Evolutionary conservation across 2,797 vertebrate species (phyloP), one percentile per base, ranked within the genome.

Genomic region (Sebastes diaconus): DNA sequence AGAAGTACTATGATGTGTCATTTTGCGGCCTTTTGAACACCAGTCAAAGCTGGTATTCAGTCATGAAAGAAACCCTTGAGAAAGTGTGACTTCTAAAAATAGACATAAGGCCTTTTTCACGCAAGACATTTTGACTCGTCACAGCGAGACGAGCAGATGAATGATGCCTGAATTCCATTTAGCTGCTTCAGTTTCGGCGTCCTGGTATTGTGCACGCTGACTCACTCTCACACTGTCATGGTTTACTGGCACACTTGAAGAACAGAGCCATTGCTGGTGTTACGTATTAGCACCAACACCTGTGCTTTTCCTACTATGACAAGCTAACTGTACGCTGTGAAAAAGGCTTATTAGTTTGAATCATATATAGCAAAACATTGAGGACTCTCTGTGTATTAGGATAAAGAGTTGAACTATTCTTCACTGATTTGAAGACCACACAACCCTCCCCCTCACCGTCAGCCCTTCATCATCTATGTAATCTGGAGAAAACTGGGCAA

Each of bases 401-500:
- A 54, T 13, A 8, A 64, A 55, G 13, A 58, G 69, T 52, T 69
- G 5, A 72, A 79, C 70, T 60, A 8, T 77, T 77, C 59, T 75
- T 57, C 34, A 29, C 63, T 83, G 65, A 75, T 64, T 64, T 72
- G 50, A 85, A 73, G 66, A 86, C 77, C 84, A 82, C 68, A 77
- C 63, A 77, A 6, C 67, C 75, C 69, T 63, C 68, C 81, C 67
- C 71, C 54, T 64, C 79, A 61, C 58, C 27, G 42, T 80, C 75
- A 64, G 84, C 82, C 18, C 46, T 18, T 90, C 67, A 83, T 80
- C 80, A 36, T 75, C 77, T 27, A 60, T 32, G 55, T 90, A 90
- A 89, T 85, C 76, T 83, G 85, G 46, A 85, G 87, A 87, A 95
- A 92, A 92, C 82, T 22, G 78, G 87, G 89, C 95, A 96, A 95